Evolutionary conservation across 1,140 invertebrate genomes (phyloP).

Genomic region (Rhopalosiphum padi): DNA sequence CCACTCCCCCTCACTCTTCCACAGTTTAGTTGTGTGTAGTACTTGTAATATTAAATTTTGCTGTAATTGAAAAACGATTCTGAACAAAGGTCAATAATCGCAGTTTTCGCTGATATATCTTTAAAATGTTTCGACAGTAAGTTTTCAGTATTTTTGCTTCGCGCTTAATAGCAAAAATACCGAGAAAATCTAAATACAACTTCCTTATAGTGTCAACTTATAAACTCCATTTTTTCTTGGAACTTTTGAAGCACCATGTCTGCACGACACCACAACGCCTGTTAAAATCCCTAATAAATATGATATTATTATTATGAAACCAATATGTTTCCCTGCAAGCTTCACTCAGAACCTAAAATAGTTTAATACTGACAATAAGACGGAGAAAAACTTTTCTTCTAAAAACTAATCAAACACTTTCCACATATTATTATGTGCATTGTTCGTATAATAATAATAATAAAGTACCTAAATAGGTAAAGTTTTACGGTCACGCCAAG

Average conservation of each 20-base stretch:
- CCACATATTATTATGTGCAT: too few relatives aligned
- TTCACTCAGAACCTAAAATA: not conserved
- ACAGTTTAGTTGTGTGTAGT: not conserved
- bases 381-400: too few relatives aligned
- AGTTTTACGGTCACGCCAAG: too few relatives aligned
- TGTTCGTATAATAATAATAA: too few relatives aligned
- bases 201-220: not conserved
- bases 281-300: not conserved
- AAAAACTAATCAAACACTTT: too few relatives aligned
- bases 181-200: not conserved
- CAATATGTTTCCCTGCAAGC: not conserved
- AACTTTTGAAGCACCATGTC: not conserved
- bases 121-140: not conserved
- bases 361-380: too few relatives aligned
- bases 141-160: not conserved
- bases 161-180: not conserved
- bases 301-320: not conserved
- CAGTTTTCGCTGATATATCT: not conserved
- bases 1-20: too few relatives aligned
- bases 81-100: not conserved
- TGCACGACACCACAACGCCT: not conserved
- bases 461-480: too few relatives aligned
- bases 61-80: not conserved
- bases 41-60: not conserved
- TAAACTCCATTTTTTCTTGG: not conserved